phyloP scores from a whole-genome alignment of 2,888 invertebrate species.

The Pherbina coryleti region DNA sequence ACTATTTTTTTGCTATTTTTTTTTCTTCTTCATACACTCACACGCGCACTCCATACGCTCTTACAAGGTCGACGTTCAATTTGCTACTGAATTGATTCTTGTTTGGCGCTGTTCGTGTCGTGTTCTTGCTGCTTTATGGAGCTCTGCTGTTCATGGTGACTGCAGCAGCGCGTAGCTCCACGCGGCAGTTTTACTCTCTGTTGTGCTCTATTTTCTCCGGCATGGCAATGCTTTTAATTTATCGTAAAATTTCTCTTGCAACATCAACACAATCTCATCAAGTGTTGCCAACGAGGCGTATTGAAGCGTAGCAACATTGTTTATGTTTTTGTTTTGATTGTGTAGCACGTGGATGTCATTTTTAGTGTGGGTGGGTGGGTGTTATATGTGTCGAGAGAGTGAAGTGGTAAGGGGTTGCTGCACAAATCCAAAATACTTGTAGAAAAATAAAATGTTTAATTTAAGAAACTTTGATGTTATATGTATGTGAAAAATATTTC shows the following conservation, averaged over 20 bases:
- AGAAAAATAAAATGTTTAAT: background rate
- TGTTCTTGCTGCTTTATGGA: constrained; percentile 30
- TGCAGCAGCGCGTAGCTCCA: background rate
- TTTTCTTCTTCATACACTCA: constrained; percentile 32
- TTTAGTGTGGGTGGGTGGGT: background rate
- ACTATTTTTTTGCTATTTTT: background rate
- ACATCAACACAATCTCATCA: background rate
- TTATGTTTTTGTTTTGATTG: constrained; percentile 26
- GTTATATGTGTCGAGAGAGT: background rate
- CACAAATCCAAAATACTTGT: background rate
- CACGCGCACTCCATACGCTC: constrained; percentile 38
- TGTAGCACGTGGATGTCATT: constrained; percentile 46
- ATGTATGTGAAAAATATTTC: too few relatives aligned
- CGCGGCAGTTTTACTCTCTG: constrained; percentile 27
- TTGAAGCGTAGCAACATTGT: constrained; percentile 21
- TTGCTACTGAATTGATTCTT: constrained; percentile 49
- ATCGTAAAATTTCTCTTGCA: constrained; percentile 19
- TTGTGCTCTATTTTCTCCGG: constrained; percentile 33
- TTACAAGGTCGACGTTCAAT: constrained; percentile 49
- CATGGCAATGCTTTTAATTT: constrained; percentile 42
- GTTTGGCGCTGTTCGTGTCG: constrained; percentile 34
- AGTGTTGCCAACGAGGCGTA: background rate
- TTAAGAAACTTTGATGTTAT: background rate
- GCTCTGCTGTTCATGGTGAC: constrained; percentile 13
- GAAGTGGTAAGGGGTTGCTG: background rate